phyloP scores from a whole-genome alignment of 1,140 invertebrate species.

The Argopecten irradians region DNA sequence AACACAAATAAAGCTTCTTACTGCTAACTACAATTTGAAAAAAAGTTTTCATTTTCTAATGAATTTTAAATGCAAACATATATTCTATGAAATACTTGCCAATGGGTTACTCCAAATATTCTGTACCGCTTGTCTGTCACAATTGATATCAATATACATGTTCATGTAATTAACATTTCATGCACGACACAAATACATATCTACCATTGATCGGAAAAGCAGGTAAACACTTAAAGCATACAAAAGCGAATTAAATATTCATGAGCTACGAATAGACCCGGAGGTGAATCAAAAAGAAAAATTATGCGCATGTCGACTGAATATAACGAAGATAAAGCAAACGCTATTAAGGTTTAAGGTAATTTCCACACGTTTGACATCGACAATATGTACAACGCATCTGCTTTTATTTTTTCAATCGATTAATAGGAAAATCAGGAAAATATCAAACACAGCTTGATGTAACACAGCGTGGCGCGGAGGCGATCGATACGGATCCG shows the following conservation, averaged over 20 bases:
- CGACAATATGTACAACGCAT: neutral
- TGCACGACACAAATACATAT: too few relatives aligned
- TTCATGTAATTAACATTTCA: too few relatives aligned
- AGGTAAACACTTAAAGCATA: neutral
- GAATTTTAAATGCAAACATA: too few relatives aligned
- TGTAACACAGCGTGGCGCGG: neutral
- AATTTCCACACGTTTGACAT: neutral
- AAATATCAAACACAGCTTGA: neutral
- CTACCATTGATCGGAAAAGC: neutral
- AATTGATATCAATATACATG: too few relatives aligned
- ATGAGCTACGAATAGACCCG: neutral
- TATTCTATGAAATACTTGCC: too few relatives aligned
- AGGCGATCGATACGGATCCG: neutral
- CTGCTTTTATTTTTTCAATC: neutral
- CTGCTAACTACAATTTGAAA: too few relatives aligned
- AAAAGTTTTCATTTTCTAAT: too few relatives aligned
- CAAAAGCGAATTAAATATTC: neutral
- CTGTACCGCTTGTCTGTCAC: too few relatives aligned
- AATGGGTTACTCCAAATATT: too few relatives aligned
- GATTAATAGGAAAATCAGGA: neutral
- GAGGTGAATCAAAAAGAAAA: neutral
- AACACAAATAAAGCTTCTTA: too few relatives aligned
- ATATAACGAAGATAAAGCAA: neutral
- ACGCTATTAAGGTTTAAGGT: neutral
- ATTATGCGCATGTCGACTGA: neutral